Evolutionary conservation across 2,113 vertebrate genomes (phyloP).

Genomic region (Egretta garzetta): DNA sequence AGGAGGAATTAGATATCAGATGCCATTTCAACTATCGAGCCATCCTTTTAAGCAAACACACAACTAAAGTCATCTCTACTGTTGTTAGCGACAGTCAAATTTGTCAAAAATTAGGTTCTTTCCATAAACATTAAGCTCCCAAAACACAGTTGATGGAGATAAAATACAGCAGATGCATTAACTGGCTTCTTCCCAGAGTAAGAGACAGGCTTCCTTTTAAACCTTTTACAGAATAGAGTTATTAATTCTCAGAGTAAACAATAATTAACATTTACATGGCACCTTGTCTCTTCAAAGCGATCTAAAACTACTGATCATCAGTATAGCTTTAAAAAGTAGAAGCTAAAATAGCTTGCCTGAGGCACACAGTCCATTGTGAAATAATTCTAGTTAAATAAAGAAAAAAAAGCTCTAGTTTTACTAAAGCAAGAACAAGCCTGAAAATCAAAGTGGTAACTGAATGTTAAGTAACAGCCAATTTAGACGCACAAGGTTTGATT

Average conservation of each 20-base stretch:
- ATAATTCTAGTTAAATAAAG: neutral
- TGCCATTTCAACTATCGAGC: conserved; percentile 12
- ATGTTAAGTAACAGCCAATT: neutral
- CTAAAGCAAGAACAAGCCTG: neutral
- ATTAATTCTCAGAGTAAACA: neutral
- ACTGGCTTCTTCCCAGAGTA: neutral
- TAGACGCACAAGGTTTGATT: neutral
- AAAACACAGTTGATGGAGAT: neutral
- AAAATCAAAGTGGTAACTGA: neutral
- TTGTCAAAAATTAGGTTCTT: conserved; percentile 14
- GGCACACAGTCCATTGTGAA: neutral
- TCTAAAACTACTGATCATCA: neutral
- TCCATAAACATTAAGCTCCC: neutral
- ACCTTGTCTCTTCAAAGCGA: neutral
- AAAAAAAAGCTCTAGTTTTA: neutral
- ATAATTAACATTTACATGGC: neutral
- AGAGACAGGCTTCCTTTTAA: neutral
- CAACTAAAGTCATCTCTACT: neutral
- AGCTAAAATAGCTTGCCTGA: neutral
- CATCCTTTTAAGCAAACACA: neutral
- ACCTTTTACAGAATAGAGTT: neutral
- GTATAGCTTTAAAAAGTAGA: neutral
- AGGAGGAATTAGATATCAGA: conserved; percentile 43
- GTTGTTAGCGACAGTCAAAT: neutral
- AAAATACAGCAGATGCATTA: conserved; percentile 24